These are phyloP conservation scores for Mamestra brassicae DNA, from an alignment of 2,888 invertebrate species.

Conservation along the genomic window DNA sequence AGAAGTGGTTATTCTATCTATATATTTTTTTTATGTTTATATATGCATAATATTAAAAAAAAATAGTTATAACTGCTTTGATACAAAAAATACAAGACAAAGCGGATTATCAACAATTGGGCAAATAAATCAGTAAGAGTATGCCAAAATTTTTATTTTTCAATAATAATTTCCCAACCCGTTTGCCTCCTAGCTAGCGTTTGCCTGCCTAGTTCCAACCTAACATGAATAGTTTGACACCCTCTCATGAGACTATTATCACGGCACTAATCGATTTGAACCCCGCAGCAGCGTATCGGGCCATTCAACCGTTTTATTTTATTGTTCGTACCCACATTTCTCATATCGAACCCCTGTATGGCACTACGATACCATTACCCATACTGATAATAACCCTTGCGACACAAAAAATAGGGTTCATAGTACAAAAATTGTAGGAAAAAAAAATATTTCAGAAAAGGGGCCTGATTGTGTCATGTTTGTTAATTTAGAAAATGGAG, in stretches of 20 bases:
- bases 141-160: neutral
- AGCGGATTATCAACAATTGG: no score
- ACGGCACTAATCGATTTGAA: slow-evolving; percentile 88
- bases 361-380: slow-evolving; percentile 58
- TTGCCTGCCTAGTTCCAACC: slow-evolving; percentile 35
- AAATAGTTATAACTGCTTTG: no score
- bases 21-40: no score
- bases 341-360: slow-evolving; percentile 78
- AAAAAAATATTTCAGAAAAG: slow-evolving; percentile 51
- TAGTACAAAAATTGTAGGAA: slow-evolving; percentile 24
- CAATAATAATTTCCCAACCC: neutral
- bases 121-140: no score
- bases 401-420: slow-evolving; percentile 51
- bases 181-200: neutral
- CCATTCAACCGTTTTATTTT: slow-evolving; percentile 88
- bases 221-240: slow-evolving; percentile 64
- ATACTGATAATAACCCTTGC: slow-evolving; percentile 57
- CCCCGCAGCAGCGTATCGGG: slow-evolving; percentile 82
- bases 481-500: slow-evolving; percentile 82
- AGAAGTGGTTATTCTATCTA: no score
- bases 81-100: no score
- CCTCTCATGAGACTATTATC: slow-evolving; percentile 80
- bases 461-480: slow-evolving; percentile 80
- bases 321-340: slow-evolving; percentile 86
- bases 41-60: no score